Base-by-base conservation (phyloP, 2,113 vertebrate genomes). In the Zosterops lateralis region DNA sequence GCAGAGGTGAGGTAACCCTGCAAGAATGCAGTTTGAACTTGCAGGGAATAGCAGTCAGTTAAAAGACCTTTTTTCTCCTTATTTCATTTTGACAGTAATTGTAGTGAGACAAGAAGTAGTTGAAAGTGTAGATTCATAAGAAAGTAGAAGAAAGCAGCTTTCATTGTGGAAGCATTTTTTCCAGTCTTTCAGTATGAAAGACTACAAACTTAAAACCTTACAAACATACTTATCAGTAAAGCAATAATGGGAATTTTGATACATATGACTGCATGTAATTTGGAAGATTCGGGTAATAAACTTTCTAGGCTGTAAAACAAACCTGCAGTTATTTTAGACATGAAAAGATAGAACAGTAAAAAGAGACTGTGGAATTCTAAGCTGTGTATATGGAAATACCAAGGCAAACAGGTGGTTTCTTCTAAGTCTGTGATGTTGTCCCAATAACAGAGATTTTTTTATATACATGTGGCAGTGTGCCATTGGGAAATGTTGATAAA, bases 31-130 rank as follows among this genome's bases (percentile, higher is more conserved):
- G 62, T 76, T 96, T 4, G 3, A 87, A 68, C 54, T 87, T 87
- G 47, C 73, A 87, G 56, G 34, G 25, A 89, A 62, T 57, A 91
- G 29, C 36, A 81, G 22, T 78, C 61, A 42, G 14, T 76, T 84
- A 44, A 66, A 89, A 87, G 45, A 61, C 16, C 6, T 45, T 53
- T 61, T 56, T 70, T 40, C 38, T 64, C 26, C 25, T 83, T 81
- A 60, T 40, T 89, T 87, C 22, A 81, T 94, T 93, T 90, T 70
- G 45, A 72, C 29, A 70, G 62, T 87, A 89, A 56, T 78, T 50
- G 32, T 66, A 76, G 77, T 75, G 73, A 94, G 65, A 84, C 53
- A 68, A 89, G 53, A 82, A 89, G 71, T 95, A 84, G 81, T 82
- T 83, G 77, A 91, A 38, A 83, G 83, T 58, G 47, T 73, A 70